These are phyloP conservation scores for Andrena dorsata DNA, from an alignment of 2,888 invertebrate genomes.

Conservation along the genomic window DNA sequence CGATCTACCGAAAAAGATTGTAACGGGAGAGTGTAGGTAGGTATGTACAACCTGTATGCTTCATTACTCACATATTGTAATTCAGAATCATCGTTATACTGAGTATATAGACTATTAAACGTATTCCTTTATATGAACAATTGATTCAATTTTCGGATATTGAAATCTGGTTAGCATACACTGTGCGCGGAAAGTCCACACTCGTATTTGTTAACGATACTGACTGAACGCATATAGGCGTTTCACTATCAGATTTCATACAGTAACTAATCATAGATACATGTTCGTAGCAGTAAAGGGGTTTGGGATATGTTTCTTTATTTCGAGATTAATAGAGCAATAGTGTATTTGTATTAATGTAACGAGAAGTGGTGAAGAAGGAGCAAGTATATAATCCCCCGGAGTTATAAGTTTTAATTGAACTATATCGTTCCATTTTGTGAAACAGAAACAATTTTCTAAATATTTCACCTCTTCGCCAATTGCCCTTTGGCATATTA, in stretches of 20 bases:
- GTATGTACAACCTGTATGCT: constrained; percentile 6
- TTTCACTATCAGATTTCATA: no score
- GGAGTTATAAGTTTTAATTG: neutral
- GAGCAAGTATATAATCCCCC: constrained; percentile 1
- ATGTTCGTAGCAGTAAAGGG: no score
- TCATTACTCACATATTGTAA: constrained; percentile 21
- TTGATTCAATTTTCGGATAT: no score
- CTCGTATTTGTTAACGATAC: no score
- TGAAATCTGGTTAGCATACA: no score
- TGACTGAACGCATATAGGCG: no score
- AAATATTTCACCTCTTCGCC: constrained; percentile 28
- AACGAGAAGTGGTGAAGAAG: constrained; percentile 61
- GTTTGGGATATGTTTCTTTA: no score
- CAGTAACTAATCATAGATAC: no score
- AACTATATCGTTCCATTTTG: neutral
- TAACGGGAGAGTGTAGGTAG: constrained; percentile 2
- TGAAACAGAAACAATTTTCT: neutral
- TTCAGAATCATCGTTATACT: constrained; percentile 34
- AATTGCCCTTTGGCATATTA: constrained; percentile 10
- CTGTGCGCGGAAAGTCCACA: no score
- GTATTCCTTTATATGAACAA: no score
- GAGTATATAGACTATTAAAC: no score
- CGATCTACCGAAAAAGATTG: constrained; percentile 38
- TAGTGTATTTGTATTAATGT: constrained; percentile 52
- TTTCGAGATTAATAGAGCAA: neutral